A percentile compares a stretch with the other conserved stretches of the same genome.
phyloP scores from a whole-genome alignment of 2,797 vertebrate genomes.

The Neosilurus mollespiculum region DNA sequence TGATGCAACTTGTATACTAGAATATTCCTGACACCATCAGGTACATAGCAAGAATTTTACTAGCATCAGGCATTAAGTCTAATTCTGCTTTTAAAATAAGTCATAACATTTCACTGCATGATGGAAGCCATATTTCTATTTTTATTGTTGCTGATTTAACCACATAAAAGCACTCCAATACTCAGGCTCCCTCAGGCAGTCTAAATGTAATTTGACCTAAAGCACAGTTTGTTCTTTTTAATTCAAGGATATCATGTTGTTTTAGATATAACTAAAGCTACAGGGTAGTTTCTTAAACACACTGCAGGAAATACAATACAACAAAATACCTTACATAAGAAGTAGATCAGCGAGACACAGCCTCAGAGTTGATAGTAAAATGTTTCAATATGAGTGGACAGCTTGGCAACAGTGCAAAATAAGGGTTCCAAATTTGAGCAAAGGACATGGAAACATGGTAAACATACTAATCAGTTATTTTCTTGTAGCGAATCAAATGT shows the following conservation, averaged over 20 bases:
- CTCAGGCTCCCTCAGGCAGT: constrained; percentile 24
- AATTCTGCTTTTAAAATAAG: background rate
- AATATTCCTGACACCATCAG: background rate
- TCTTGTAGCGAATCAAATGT: constrained; percentile 28
- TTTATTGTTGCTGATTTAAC: constrained; percentile 38
- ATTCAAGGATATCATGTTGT: constrained; percentile 17
- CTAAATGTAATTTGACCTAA: constrained; percentile 32
- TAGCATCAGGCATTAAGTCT: background rate
- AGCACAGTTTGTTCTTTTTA: constrained; percentile 25
- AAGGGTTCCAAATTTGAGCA: background rate
- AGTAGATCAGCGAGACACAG: background rate
- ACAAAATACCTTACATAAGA: background rate
- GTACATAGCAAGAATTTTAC: background rate
- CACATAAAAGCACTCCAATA: constrained; percentile 20
- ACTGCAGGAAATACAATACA: background rate
- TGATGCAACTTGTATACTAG: background rate
- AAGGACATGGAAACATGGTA: constrained; percentile 10
- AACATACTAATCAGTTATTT: constrained; percentile 26
- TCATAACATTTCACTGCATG: background rate
- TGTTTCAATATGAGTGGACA: constrained; percentile 4
- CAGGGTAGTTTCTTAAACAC: background rate
- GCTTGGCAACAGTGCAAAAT: background rate
- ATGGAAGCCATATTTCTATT: constrained; percentile 30
- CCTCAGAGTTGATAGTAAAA: background rate
- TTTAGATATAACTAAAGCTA: constrained; percentile 8